These are phyloP conservation scores for Mungos mungo DNA, from an alignment of 2,113 vertebrate species.

Conservation along the genomic window DNA sequence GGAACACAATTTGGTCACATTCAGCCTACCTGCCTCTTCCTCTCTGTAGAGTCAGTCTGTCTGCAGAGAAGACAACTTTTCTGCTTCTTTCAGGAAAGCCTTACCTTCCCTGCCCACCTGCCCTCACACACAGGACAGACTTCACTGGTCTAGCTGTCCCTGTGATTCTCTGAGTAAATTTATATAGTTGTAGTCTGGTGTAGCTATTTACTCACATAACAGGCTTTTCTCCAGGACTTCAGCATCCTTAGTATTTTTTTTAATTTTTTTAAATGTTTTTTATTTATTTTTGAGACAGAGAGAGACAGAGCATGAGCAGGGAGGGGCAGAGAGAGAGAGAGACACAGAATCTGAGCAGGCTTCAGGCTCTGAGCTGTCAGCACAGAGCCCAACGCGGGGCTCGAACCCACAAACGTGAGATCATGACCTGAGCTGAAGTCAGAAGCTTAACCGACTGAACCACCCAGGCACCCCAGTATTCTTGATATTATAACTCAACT, in stretches of 20 bases:
- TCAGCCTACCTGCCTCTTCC: neutral
- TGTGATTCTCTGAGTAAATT: neutral
- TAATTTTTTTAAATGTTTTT: too few relatives aligned
- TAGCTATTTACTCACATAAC: neutral
- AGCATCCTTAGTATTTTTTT: neutral
- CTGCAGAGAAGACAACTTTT: neutral
- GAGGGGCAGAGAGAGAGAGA: too few relatives aligned
- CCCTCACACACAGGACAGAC: neutral
- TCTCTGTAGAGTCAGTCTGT: neutral
- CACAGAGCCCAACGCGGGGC: too few relatives aligned
- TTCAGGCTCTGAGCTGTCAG: too few relatives aligned
- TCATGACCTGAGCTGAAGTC: too few relatives aligned
- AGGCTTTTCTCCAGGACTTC: neutral
- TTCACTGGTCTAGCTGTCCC: neutral
- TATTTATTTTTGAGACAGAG: too few relatives aligned
- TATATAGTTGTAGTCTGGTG: neutral
- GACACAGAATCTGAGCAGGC: too few relatives aligned
- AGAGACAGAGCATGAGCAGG: too few relatives aligned
- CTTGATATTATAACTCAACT: neutral
- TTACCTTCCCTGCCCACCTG: rapidly evolving
- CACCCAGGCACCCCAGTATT: too few relatives aligned
- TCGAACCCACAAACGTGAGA: too few relatives aligned
- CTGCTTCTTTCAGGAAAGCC: neutral
- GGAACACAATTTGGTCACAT: neutral
- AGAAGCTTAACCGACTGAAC: too few relatives aligned